These are phyloP conservation scores for Pogonomyrmex barbatus DNA, from an alignment of 1,140 invertebrate species.

Conservation along the genomic window DNA sequence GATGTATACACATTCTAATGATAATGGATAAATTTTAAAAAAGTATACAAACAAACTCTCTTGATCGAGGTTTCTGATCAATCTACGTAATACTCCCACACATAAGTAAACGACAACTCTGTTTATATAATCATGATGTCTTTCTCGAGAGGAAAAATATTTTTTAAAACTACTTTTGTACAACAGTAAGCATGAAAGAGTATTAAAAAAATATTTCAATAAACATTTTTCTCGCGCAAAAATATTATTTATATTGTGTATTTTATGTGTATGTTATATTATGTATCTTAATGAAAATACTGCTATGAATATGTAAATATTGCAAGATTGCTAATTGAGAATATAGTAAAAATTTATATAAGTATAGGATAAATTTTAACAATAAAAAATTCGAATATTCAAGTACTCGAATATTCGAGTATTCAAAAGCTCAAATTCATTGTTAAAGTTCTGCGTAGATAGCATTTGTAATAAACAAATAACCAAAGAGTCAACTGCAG, in stretches of 20 bases:
- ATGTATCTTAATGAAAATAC: not conserved
- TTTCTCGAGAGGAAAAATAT: not conserved
- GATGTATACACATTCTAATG: not conserved
- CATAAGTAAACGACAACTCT: not conserved
- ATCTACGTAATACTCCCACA: not conserved
- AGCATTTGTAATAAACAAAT: not conserved
- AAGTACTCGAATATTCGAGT: not conserved
- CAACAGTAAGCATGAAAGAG: not conserved
- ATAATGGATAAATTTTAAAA: not conserved
- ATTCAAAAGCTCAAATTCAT: not conserved
- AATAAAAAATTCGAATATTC: not conserved
- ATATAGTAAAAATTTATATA: too few species aligned
- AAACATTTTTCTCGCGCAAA: not conserved
- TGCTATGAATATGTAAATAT: not conserved
- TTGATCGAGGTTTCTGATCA: not conserved
- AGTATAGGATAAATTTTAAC: not conserved
- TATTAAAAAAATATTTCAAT: not conserved
- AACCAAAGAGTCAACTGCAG: slow-evolving; percentile 16
- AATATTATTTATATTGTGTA: not conserved
- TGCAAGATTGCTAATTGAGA: not conserved
- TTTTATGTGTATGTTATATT: not conserved
- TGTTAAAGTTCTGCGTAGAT: not conserved
- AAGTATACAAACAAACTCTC: not conserved
- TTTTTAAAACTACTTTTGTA: slow-evolving; percentile 1
- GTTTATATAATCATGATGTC: slow-evolving; percentile 1